phyloP scores from a whole-genome alignment of 1,140 invertebrate genomes.

The Belonocnema kinseyi region DNA sequence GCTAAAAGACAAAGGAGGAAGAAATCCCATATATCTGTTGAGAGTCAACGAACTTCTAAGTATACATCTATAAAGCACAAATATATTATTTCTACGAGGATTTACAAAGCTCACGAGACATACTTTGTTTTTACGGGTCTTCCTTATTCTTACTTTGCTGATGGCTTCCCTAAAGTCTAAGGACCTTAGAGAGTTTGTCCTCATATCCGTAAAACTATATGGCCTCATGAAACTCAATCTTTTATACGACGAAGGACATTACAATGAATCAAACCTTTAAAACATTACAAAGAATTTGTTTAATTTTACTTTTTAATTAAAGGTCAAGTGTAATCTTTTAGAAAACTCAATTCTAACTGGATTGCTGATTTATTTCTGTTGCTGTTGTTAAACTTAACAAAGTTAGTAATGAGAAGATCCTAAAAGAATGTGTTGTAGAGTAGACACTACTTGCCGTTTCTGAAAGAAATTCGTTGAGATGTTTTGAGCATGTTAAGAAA shows the following conservation, averaged over 20 bases:
- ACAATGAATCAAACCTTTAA: constrained; percentile 1
- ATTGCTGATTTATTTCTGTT: too few species aligned
- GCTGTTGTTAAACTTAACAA: too few species aligned
- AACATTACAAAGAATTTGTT: neutral
- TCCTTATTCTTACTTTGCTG: neutral
- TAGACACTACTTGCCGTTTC: too few species aligned
- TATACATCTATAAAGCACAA: neutral
- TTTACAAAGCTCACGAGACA: neutral
- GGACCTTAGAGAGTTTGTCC: neutral
- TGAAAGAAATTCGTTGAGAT: too few species aligned
- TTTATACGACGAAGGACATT: neutral
- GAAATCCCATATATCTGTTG: neutral
- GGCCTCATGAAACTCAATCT: neutral
- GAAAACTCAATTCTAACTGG: too few species aligned
- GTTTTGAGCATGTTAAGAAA: too few species aligned
- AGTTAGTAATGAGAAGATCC: too few species aligned
- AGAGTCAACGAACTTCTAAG: neutral
- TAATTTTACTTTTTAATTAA: too few species aligned
- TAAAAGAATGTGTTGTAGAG: too few species aligned
- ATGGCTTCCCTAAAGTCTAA: neutral
- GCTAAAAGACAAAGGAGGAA: neutral
- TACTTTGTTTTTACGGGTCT: neutral
- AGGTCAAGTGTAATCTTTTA: too few species aligned
- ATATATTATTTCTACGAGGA: neutral
- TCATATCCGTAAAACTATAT: constrained; percentile 6